Conservation (phyloP, 2,113 vertebrate genomes). For the Gnathonemus longibarbis region DNA sequence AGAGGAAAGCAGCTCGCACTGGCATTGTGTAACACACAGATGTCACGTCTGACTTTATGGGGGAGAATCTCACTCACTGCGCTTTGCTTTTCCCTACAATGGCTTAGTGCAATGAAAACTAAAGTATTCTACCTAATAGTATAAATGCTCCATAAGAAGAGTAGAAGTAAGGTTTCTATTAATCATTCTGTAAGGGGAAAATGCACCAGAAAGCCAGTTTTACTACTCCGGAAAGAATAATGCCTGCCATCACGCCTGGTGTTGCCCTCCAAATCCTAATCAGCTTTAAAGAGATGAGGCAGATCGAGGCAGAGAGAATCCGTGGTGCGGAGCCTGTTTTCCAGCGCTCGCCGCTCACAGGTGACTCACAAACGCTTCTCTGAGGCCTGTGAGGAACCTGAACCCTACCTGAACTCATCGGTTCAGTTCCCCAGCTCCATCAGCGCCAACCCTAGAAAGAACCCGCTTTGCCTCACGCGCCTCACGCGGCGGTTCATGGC, state of each 20-base stretch:
- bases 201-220: not conserved
- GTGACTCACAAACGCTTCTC: not conserved
- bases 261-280: not conserved
- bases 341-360: not conserved
- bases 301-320: not conserved
- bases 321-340: not conserved
- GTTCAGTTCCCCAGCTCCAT: not conserved
- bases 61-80: not conserved
- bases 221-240: not conserved
- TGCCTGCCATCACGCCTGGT: not conserved
- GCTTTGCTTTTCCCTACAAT: not conserved
- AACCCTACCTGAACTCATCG: not conserved
- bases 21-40: not conserved
- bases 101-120: not conserved
- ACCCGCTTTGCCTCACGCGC: not conserved
- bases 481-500: not conserved
- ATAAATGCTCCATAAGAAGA: not conserved
- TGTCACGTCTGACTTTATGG: not conserved
- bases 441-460: not conserved
- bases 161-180: not conserved
- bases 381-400: not conserved
- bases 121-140: not conserved
- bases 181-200: not conserved
- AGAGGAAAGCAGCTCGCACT: not conserved
- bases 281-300: constrained; percentile 2